phyloP scores from a whole-genome alignment of 2,888 invertebrate genomes.

The Stramonita haemastoma region DNA sequence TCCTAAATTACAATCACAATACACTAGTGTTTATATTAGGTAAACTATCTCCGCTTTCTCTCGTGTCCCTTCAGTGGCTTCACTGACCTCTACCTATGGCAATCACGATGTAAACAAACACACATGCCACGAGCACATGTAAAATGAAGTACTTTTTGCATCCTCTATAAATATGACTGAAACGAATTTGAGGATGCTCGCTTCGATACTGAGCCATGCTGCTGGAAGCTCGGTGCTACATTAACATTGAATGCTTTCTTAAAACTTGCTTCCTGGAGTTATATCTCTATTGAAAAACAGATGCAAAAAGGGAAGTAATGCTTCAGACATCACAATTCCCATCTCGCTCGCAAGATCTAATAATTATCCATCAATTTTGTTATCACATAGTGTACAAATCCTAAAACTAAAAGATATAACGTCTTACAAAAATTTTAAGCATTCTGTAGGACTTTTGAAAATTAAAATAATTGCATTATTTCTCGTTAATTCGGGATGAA shows the following conservation, averaged over 20 bases:
- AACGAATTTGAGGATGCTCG: conserved; percentile 18
- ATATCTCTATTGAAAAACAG: too few species aligned
- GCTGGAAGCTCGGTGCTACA: too few species aligned
- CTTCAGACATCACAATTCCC: too few species aligned
- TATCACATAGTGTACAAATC: background rate
- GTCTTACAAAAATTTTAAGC: background rate
- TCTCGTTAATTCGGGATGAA: conserved; percentile 41
- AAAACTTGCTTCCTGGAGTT: too few species aligned
- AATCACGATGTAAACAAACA: conserved; percentile 42
- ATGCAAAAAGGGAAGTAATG: too few species aligned
- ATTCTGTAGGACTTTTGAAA: background rate
- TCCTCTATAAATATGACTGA: conserved; percentile 39
- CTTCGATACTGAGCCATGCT: conserved; percentile 24
- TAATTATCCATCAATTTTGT: too few species aligned
- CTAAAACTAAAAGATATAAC: background rate
- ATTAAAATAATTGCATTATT: conserved; percentile 9
- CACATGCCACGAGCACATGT: conserved; percentile 42
- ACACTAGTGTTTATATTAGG: too few species aligned
- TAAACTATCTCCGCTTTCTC: too few species aligned
- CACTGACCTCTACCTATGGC: conserved; percentile 47
- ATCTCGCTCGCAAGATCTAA: too few species aligned
- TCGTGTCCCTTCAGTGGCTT: too few species aligned
- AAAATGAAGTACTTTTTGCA: conserved; percentile 49
- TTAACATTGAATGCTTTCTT: too few species aligned
- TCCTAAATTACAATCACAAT: too few species aligned